Evolutionary conservation across 2,797 vertebrate species (phyloP).

Genomic region (Gymnocypris eckloni): DNA sequence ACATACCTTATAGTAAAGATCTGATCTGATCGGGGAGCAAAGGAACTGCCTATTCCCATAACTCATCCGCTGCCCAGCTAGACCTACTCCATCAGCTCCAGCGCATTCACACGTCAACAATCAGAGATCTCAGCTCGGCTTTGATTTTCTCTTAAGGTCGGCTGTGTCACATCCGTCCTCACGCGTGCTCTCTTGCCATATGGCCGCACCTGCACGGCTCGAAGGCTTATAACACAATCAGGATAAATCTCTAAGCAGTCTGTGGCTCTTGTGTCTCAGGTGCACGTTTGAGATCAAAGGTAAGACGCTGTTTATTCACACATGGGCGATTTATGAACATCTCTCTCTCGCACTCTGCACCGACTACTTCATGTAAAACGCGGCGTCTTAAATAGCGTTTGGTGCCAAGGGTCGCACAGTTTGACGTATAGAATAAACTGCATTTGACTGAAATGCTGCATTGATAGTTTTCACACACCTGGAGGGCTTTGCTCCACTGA

Average conservation of each 20-base stretch:
- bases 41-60: conserved; percentile 90
- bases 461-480: no score
- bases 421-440: neutral
- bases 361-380: neutral
- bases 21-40: conserved; percentile 85
- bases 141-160: neutral
- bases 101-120: neutral
- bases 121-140: neutral
- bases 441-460: neutral
- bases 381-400: neutral
- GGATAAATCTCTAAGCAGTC: conserved; percentile 65
- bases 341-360: neutral
- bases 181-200: conserved; percentile 31
- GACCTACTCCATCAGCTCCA: conserved; percentile 23
- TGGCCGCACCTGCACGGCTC: conserved; percentile 46
- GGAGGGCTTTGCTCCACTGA: no score
- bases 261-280: neutral
- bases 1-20: conserved; percentile 88
- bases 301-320: conserved; percentile 36
- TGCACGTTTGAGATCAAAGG: conserved; percentile 54
- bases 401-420: neutral
- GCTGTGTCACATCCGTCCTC: neutral
- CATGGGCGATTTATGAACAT: neutral
- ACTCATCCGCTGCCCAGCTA: conserved; percentile 63
- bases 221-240: conserved; percentile 58